Evolutionary conservation across 2,113 vertebrate species (phyloP), one percentile per base, ranked within the genome.

Genomic region (Strix aluco): DNA sequence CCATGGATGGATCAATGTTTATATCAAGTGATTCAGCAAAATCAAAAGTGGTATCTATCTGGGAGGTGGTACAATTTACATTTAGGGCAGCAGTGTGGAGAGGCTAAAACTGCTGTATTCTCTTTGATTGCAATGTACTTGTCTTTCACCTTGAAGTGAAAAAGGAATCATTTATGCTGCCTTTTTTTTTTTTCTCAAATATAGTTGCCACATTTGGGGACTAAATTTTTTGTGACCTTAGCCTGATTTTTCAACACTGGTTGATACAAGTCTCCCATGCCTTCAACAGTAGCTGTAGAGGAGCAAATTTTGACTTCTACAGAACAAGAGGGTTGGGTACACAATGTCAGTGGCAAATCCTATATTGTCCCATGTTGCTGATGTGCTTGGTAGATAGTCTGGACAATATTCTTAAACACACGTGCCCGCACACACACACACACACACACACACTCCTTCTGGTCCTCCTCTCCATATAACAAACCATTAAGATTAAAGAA

Each of bases 11-110:
- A 95, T 85, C 85, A 84, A 94, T 95, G 78, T 95, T 98, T 96
- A 84, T 86, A 96, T 88, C 71, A 94, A 97, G 89, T 84, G 84
- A 98, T 96, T 96, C 94, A 86, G 81, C 78, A 88, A 94, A 96
- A 89, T 61, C 61, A 82, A 18, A 87, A 81, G 61, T 11, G 7
- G 21, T 85, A 44, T 65, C 72, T 65, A 15, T 44, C 59, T 87
- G 52, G 11, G 52, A 79, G 61, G 47, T 38, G 27, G 55, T 29
- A 40, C 20, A 67, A 81, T 82, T 55, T 90, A 44, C 74, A 81
- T 88, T 57, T 67, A 75, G 38, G 81, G 40, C n/a, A 81, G 73
- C 40, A 87, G 9, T 13, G 8, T 57, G 34, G 46, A 85, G 65
- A 94, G 21, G 70, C 15, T 75, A 72, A 82, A 95, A 70, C 46